Evolutionary conservation across 2,113 vertebrate species (phyloP).

Genomic region (Physeter macrocephalus): DNA sequence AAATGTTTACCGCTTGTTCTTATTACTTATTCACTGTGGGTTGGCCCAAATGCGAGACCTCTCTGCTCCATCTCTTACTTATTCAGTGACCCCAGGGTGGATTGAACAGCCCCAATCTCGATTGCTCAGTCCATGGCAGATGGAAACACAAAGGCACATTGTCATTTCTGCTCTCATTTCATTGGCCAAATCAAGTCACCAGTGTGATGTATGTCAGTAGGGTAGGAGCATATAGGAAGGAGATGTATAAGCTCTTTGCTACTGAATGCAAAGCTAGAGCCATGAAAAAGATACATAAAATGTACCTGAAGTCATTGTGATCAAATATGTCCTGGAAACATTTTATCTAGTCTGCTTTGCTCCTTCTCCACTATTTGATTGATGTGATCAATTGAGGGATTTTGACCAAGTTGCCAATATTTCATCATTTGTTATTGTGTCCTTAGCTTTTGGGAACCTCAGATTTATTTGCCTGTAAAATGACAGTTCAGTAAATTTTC

Average conservation of each 20-base stretch:
- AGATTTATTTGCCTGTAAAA: slow-evolving; percentile 34
- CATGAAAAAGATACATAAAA: background rate
- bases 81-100: background rate
- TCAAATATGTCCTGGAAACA: background rate
- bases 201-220: background rate
- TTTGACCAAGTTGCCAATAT: background rate
- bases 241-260: background rate
- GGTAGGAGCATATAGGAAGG: background rate
- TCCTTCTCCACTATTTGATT: background rate
- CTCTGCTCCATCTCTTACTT: background rate
- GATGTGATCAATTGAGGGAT: background rate
- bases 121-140: background rate
- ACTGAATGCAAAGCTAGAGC: background rate
- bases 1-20: background rate
- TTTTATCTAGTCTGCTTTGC: background rate
- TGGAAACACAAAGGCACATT: background rate
- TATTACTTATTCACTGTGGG: background rate
- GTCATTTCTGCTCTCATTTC: background rate
- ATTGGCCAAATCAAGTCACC: background rate
- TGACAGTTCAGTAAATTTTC: background rate
- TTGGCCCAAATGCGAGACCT: background rate
- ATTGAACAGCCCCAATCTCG: background rate
- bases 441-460: background rate
- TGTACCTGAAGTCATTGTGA: background rate
- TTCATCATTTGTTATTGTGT: background rate